A percentile compares a stretch with the other conserved stretches of the same genome.
phyloP scores from a whole-genome alignment of 2,797 vertebrate species.

The Cottoperca gobio region DNA sequence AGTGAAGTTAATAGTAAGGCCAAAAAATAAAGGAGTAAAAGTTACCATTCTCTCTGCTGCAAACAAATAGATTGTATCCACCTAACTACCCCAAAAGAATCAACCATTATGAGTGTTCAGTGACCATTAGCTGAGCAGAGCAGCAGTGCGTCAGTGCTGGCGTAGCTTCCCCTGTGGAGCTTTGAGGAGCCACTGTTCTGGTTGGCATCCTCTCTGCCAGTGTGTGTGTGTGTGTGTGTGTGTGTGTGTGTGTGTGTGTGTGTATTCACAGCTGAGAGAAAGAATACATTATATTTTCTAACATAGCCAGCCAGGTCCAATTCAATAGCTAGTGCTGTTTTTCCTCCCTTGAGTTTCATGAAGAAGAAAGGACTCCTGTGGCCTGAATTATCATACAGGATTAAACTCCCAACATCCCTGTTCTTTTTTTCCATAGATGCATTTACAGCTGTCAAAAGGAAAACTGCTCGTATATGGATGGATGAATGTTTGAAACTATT shows the following conservation, averaged over 20 bases:
- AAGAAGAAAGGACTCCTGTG: not conserved
- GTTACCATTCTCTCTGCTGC: constrained; percentile 9
- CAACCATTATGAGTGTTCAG: constrained; percentile 40
- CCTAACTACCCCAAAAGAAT: constrained; percentile 17
- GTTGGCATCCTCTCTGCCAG: constrained; percentile 32
- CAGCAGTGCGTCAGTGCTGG: constrained; percentile 58
- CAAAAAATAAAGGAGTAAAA: constrained; percentile 20
- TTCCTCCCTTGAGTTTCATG: not conserved
- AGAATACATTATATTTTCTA: constrained; percentile 41
- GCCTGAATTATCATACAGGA: not conserved
- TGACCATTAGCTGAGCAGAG: constrained; percentile 31
- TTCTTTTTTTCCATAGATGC: not conserved
- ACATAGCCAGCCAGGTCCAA: not conserved
- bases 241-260: constrained; percentile 12
- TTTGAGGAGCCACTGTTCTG: constrained; percentile 53
- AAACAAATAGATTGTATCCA: constrained; percentile 52
- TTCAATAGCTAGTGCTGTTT: constrained; percentile 22
- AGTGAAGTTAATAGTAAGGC: not conserved
- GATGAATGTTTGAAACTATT: constrained; percentile 6
- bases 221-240: constrained; percentile 20
- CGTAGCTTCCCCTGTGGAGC: constrained; percentile 46
- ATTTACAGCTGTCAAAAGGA: not conserved
- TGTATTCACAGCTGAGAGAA: constrained; percentile 16
- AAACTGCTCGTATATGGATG: constrained; percentile 13
- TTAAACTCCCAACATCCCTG: not conserved